Base-by-base conservation (phyloP, 2,113 vertebrate species). In the Athene cunicularia region DNA sequence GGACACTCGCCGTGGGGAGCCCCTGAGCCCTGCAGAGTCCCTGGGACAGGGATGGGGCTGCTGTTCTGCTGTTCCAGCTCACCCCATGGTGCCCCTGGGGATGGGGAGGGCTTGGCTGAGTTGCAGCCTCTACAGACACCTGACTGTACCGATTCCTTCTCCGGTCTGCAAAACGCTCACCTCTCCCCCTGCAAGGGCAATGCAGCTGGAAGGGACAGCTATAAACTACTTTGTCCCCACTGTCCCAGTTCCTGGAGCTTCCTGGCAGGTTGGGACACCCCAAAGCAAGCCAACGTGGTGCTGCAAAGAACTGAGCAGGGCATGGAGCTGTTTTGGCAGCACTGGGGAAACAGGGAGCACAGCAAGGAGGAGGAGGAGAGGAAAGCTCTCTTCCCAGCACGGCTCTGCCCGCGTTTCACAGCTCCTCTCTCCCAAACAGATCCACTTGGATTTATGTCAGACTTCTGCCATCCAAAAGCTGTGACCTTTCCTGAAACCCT, bases 401-500 rank as follows among this genome's bases (percentile, higher is more conserved):
- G 0, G 68, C 64, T 81, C 70, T 43, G 52, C 74, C 83, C 64
- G 86, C n/a, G 1, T 45, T 71, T 63, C 13, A 2, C 88, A 90
- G 66, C 90, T 70, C 66, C 49, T 73, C 49, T 53, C 43, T 70
- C 41, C 80, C 92, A 14, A 2, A 18, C 52, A 35, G 71, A 60
- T 30, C 53, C 3, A 2, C 43, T 35, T 0, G 0, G 83, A 73
- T 62, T 49, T 67, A 35, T 2, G 0, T 3, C 0, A 1, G 59
- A 63, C 56, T 86, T 84, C 26, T 0, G 0, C 45, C 50, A 23
- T 19, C 41, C 33, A 12, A n/a, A 68, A 76, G 37, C 75, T 5
- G 74, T 35, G 63, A 86, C 82, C 80, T 74, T 76, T 62, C 80
- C 75, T 8, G 0, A 89, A 17, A 27, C 16, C 71, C 47, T 27